Evolutionary conservation across 2,113 vertebrate genomes (phyloP).

Genomic region (Pagrus major): DNA sequence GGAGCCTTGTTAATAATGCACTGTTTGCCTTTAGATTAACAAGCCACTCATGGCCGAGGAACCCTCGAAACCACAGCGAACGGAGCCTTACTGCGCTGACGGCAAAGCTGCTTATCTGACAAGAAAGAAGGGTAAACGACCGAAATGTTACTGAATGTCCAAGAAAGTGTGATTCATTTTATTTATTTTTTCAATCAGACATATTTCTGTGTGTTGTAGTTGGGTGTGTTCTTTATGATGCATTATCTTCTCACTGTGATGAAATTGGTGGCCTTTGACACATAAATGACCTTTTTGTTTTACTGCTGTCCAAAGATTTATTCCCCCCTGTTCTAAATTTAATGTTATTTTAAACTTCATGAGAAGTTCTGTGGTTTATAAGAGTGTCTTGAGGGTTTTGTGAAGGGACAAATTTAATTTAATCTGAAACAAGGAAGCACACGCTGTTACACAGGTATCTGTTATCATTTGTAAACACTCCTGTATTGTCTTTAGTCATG

Average conservation of each 20-base stretch:
- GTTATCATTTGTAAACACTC: slow-evolving; percentile 1
- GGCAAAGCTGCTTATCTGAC: slow-evolving; percentile 11
- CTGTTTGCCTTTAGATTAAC: slow-evolving; percentile 66
- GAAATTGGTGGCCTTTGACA: slow-evolving; percentile 2
- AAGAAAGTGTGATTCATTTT: slow-evolving; percentile 31
- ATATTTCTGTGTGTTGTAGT: slow-evolving; percentile 20
- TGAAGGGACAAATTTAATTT: background rate
- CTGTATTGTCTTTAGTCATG: slow-evolving; percentile 30
- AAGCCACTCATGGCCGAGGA: slow-evolving; percentile 15
- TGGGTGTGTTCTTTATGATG: background rate
- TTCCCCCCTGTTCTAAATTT: background rate
- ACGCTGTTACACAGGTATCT: slow-evolving; percentile 32
- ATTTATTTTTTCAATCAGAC: slow-evolving; percentile 52
- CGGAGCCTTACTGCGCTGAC: slow-evolving; percentile 9
- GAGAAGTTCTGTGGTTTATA: slow-evolving; percentile 1
- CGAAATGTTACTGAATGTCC: slow-evolving; percentile 39
- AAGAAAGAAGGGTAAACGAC: slow-evolving; percentile 11
- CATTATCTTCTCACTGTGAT: slow-evolving; percentile 7
- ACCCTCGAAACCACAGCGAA: slow-evolving; percentile 6
- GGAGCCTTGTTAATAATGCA: slow-evolving; percentile 4
- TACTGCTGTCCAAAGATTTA: slow-evolving; percentile 14
- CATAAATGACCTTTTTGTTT: background rate
- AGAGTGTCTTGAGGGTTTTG: background rate
- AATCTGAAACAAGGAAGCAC: slow-evolving; percentile 14
- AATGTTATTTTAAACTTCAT: background rate